Percentiles rank a stretch among this genome's conserved stretches.
These are phyloP conservation scores for Oscheius sp. DNA, from an alignment of 2,888 invertebrate genomes.

Conservation along the genomic window DNA sequence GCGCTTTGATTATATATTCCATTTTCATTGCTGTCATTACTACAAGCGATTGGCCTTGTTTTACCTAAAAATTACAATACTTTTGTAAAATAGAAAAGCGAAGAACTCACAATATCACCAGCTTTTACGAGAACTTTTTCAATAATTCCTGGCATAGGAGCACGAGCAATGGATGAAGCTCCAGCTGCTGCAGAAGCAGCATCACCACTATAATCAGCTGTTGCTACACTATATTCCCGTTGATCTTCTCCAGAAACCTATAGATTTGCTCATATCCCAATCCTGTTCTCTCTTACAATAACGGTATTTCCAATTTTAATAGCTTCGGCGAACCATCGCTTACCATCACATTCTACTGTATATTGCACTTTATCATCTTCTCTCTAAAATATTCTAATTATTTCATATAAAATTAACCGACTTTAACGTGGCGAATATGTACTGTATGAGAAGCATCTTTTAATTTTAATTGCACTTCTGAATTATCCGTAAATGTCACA, in stretches of 20 bases:
- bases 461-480: not conserved
- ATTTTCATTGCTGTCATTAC: slow-evolving; percentile 99
- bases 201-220: slow-evolving; percentile 29
- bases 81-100: not conserved
- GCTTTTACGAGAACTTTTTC: slow-evolving; percentile 87
- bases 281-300: slow-evolving; percentile 40
- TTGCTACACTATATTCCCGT: slow-evolving; percentile 48
- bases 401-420: not conserved
- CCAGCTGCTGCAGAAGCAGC: slow-evolving; percentile 41
- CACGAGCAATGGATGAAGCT: slow-evolving; percentile 74
- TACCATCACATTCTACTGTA: slow-evolving; percentile 62
- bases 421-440: slow-evolving; percentile 19
- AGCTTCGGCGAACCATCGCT: slow-evolving; percentile 61
- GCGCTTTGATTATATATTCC: slow-evolving; percentile 86
- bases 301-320: slow-evolving; percentile 55
- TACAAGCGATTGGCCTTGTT: slow-evolving; percentile 85
- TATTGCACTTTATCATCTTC: slow-evolving; percentile 42
- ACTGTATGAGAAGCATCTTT: not conserved
- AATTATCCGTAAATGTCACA: slow-evolving; percentile 39
- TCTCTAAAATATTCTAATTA: slow-evolving; percentile 8
- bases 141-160: slow-evolving; percentile 96
- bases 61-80: slow-evolving; percentile 39
- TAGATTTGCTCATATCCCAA: not conserved
- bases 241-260: slow-evolving; percentile 59
- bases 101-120: slow-evolving; percentile 82